Evolutionary conservation across 2,113 vertebrate species (phyloP).

Genomic region (Ovis canadensis): DNA sequence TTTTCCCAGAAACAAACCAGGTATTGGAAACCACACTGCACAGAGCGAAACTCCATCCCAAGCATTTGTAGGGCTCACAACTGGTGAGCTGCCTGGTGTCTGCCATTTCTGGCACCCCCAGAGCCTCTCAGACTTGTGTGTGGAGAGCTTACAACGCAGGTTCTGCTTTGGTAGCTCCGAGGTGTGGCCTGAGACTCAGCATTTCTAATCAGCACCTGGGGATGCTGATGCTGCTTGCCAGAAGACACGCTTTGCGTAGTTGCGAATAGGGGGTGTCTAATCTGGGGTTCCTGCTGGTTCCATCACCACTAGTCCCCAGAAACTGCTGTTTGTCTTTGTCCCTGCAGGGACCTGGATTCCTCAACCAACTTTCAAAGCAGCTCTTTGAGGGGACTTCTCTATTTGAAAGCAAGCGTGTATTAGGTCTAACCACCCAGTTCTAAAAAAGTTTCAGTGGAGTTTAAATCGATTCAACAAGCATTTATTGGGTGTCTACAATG

Average conservation of each 20-base stretch:
- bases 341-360: not conserved
- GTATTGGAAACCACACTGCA: not conserved
- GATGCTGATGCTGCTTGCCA: not conserved
- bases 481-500: not conserved
- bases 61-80: not conserved
- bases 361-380: not conserved
- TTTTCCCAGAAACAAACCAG: not conserved
- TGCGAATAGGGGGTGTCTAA: not conserved
- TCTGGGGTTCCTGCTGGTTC: not conserved
- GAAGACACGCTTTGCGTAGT: not conserved
- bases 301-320: not conserved
- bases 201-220: not conserved
- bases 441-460: not conserved
- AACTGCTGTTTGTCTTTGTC: not conserved
- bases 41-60: accelerated
- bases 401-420: not conserved
- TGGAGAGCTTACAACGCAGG: not conserved
- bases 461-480: not conserved
- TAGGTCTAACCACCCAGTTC: not conserved
- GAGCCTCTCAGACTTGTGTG: not conserved
- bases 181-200: not conserved
- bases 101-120: accelerated
- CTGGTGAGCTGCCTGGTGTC: not conserved
- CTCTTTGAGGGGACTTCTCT: not conserved
- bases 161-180: not conserved